Base-by-base conservation (phyloP, 2,797 vertebrate genomes). In the Enteromius afrohamiltoni region DNA sequence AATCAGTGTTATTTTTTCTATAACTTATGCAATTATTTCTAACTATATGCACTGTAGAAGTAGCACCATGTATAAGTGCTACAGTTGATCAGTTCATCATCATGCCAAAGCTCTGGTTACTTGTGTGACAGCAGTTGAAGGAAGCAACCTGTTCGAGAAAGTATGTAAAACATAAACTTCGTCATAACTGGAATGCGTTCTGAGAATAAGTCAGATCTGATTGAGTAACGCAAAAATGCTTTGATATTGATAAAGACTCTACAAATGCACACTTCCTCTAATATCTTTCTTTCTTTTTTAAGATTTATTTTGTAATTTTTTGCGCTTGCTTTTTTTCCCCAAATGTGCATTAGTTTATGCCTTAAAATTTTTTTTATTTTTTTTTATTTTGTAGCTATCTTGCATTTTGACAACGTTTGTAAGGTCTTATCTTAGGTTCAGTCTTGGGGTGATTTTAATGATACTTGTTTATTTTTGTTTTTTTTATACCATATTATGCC, bases 281-380 rank as follows among this genome's bases (percentile, higher is more conserved):
- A n/a, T 47, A 7, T 9, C 60, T 42, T 23, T 65, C 55, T 69
- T 31, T 58, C 21, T 40, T 42, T 19, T n/a, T 71, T 10, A 0
- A 6, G 23, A 11, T 65, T 65, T 47, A 0, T 47, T 13, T 45
- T 16, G 60, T 64, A 1, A 60, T 23, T 26, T 47, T 3, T 0
- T 40, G 37, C 37, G 6, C 37, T 40, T 37, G 34, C 0, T 23
- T 34, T 73, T n/a, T 7, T 0, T 45, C 19, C 47, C 6, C 16
- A 81, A 73, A 73, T 64, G 4, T 65, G 23, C 60, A 37, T 64
- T 82, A 75, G 55, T 74, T 74, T 40, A 64, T 53, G 4, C 3
- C 19, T 6, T 53, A 13, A 23, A 45, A 4, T 26, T 34, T n/a
- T 47, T 13, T n/a, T 47, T 13, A 51, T 60, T 37, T 21, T 47